Base-by-base conservation (phyloP, 2,888 invertebrate species). In the Ophion ellenae region DNA sequence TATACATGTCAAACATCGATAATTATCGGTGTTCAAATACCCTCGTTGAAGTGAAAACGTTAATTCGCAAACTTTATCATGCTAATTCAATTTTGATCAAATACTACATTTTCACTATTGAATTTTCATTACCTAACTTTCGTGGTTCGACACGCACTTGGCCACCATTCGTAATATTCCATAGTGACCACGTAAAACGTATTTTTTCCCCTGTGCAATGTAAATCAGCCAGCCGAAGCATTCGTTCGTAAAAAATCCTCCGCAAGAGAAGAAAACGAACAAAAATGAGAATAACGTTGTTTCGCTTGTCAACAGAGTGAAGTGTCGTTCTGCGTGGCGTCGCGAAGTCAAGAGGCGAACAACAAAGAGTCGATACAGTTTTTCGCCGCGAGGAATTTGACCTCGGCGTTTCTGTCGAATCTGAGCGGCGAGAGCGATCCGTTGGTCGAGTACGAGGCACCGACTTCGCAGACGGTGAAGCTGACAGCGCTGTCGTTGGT, bases 401-500 rank as follows among this genome's bases (percentile, higher is more conserved):
- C 91, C 0, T 88, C 92, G 84, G 86, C 92, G 2, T 93, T 92
- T 86, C 82, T 93, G 57, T 90, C 92, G 47, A 92, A 88, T 79
- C 87, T 93, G 24, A 87, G 88, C 45, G 87, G 92, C 0, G 93
- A 94, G 24, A 86, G 90, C 4, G 92, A 93, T 75, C 84, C 90
- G 5, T 88, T 93, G 14, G 86, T 90, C 17, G 92, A 93, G 64
- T 91, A 90, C 69, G 92, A 92, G 67, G 85, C 90, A 36, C 87
- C 90, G 3, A 88, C 86, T 17, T 89, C 90, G 40, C 90, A 91
- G 59, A 92, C 90, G 85, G 89, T 94, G 10, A 92, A 95, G 92
- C 90, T 95, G 70, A 95, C 95, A 11, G 94, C 95, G 1, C 87
- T 95, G 36, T 93, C 94, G 83, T 91, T 95, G 47, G 93, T 95